Base-by-base conservation (phyloP, 2,797 vertebrate genomes). In the Lophius americanus region DNA sequence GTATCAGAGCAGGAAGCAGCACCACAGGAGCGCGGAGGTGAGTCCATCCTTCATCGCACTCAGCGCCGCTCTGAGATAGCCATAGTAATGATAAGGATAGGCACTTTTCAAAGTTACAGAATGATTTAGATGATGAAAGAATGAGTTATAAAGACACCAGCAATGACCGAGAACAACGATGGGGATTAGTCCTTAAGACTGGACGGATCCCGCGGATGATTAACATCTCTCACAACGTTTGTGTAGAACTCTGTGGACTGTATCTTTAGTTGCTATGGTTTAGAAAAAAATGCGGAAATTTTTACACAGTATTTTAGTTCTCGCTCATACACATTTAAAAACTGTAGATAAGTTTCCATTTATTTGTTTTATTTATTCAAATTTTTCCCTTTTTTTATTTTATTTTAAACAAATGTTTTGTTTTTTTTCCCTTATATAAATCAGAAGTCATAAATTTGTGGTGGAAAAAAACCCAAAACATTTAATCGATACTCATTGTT, bases 1-100 rank as follows among this genome's bases (percentile, higher is more conserved):
- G 85, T 81, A 89, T 87, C 84, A 90, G 81, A 83, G 70, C 50
- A 60, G 63, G 83, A 77, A 80, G 83, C 78, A 86, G 82, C 75
- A 79, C 62, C 73, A 76, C 61, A 69, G 68, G 68, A 75, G 72
- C 10, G 23, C 62, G 33, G 75, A 83, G 87, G 91, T 92, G 82
- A 89, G 88, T 86, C 73, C 68, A 85, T 83, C 75, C 74, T 78
- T 76, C 86, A 83, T 84, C 71, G 60, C 43, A 60, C 63, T 75
- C 68, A 73, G 57, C 64, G 64, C 37, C 58, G 62, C 3, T n/a
- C 47, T 73, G 50, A 42, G 11, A 72, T 41, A 23, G 56, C 85
- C 61, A 58, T 74, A 60, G 78, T 76, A 57, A 12, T 6, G 72
- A 35, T 60, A 60, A 62, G 67, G 37, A 74, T 23, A 72, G 23